phyloP scores from a whole-genome alignment of 2,797 vertebrate genomes.

The Typhlichthys subterraneus region DNA sequence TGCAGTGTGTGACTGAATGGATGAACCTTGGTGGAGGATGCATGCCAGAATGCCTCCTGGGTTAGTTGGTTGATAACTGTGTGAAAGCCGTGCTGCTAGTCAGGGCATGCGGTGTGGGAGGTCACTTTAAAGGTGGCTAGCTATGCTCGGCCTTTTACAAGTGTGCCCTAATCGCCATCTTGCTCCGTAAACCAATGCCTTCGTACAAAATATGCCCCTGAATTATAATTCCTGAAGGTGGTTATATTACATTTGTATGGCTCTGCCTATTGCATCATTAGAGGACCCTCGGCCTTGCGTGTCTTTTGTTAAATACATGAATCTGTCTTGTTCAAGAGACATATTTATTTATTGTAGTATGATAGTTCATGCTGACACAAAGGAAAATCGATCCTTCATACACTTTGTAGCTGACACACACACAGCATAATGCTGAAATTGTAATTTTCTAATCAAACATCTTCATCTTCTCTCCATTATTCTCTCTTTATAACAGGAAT shows the following conservation, averaged over 20 bases:
- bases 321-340: too few species aligned
- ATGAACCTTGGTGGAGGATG: background rate
- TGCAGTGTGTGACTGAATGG: background rate
- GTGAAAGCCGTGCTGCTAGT: background rate
- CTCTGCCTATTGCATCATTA: constrained; percentile 8
- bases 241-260: constrained; percentile 15
- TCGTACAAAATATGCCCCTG: constrained; percentile 8
- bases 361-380: background rate
- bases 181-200: constrained; percentile 15
- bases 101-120: background rate
- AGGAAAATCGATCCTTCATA: too few species aligned
- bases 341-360: background rate
- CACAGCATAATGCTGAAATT: too few species aligned
- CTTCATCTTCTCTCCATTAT: background rate
- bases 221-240: constrained; percentile 8
- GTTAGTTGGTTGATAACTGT: constrained; percentile 46
- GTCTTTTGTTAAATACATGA: too few species aligned
- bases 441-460: background rate
- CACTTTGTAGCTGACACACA: too few species aligned
- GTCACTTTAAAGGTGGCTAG: constrained; percentile 4
- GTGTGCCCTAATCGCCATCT: constrained; percentile 20
- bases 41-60: constrained; percentile 37
- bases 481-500: constrained; percentile 13
- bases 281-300: constrained; percentile 1
- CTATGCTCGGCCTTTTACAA: constrained; percentile 26